Conservation (phyloP, 2,797 vertebrate genomes). For the Notamacropus eugenii region DNA sequence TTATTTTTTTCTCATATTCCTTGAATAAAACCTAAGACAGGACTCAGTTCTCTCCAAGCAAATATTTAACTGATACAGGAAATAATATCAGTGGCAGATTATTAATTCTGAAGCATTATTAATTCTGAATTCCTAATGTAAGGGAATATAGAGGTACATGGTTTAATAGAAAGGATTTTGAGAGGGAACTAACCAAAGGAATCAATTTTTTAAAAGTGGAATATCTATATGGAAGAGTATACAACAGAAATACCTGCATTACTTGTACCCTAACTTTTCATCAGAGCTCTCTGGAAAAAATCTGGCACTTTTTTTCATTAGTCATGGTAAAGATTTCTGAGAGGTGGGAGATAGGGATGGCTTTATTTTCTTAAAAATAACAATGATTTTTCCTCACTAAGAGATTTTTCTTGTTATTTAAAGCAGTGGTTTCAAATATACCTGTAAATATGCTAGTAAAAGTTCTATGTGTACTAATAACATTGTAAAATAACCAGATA, state of each 20-base stretch:
- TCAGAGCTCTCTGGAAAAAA: slow-evolving; percentile 12
- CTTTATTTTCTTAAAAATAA: slow-evolving; percentile 3
- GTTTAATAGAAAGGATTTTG: neutral
- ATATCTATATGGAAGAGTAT: neutral
- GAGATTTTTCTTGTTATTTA: neutral
- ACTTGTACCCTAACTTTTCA: slow-evolving; percentile 48
- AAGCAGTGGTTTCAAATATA: neutral
- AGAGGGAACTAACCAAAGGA: neutral
- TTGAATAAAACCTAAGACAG: slow-evolving; percentile 15
- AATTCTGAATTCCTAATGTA: neutral
- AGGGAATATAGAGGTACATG: neutral
- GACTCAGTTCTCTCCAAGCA: neutral
- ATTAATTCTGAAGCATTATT: neutral
- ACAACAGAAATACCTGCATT: slow-evolving; percentile 12
- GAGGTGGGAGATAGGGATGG: neutral
- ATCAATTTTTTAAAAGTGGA: neutral
- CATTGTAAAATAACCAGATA: neutral
- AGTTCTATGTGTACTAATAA: neutral
- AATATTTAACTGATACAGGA: neutral
- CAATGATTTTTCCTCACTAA: slow-evolving; percentile 15
- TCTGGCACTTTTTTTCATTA: neutral
- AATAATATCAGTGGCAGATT: neutral
- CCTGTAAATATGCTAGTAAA: neutral
- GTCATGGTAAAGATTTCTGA: neutral
- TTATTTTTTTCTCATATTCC: slow-evolving; percentile 22